Base-by-base conservation (phyloP, 1,140 invertebrate species). In the Hypsibius dujardini region DNA sequence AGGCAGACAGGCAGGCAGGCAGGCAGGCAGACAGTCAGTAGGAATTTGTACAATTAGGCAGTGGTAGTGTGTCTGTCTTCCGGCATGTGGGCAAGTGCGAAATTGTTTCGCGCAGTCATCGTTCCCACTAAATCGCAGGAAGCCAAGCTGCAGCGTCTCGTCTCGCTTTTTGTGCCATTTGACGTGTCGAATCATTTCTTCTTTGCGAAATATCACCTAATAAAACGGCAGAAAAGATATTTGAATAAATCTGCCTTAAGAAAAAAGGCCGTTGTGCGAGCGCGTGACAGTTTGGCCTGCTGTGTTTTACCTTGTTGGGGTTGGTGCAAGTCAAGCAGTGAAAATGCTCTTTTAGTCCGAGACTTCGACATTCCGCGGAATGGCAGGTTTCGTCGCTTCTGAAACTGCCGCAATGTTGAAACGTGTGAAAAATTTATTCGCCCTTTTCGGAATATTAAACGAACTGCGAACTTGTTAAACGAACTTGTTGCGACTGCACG, bases 101-200 rank as follows among this genome's bases (percentile, higher is more conserved):
- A 88, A 88, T 75, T 85, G 83, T 77, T 90, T 88, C 0, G 86
- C 85, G 76, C 92, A 95, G 79, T 95, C 90, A 78, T 95, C 92
- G 50, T 88, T 85, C 0, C 91, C 90, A 67, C 90, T 93, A 79
- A 89, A 91, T 59, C 95, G 83, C 86, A 97, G 92, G 79, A 98
- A 98, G 40, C 94, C 94, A 77, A 96, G 90, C 75, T 93, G 90
- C 2, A 97, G 80, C 40, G 91, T 94, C 78, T 98, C 95, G 77
- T 96, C 92, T 7, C 94, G 84, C 81, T 98, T 98, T 82, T 95
- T 95, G 81, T 98, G 95, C 95, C 95, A 98, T 81, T 98, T 95
- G 79, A 92, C 94, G 79, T 98, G 95, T 60, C 95, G 85, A 70
- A 97, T 95, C 89, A 97, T 97, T 78, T 98, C 95, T 79, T 97